These are phyloP conservation scores for Artemia franciscana DNA, from an alignment of 1,140 invertebrate species.

Conservation along the genomic window DNA sequence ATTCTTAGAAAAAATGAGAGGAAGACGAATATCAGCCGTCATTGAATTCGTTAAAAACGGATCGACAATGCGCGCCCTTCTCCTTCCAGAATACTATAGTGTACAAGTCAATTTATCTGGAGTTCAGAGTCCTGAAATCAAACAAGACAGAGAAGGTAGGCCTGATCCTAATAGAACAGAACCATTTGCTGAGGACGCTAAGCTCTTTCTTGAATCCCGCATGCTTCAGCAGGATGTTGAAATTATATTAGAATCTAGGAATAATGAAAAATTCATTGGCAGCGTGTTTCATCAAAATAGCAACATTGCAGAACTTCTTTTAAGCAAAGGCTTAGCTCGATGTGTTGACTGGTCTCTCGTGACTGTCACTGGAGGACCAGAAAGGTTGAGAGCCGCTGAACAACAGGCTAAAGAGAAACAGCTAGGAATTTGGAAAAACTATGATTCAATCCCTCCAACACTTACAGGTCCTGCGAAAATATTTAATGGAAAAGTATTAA, in stretches of 20 bases:
- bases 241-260: conserved; percentile 69
- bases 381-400: conserved; percentile 62
- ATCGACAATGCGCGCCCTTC: conserved; percentile 67
- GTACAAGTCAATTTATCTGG: conserved; percentile 85
- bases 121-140: conserved; percentile 55
- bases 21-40: conserved; percentile 57
- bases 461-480: too few relatives aligned
- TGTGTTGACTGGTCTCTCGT: conserved; percentile 96
- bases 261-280: conserved; percentile 63
- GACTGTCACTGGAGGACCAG: conserved; percentile 51
- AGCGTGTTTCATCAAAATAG: conserved; percentile 77
- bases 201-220: conserved; percentile 70
- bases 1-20: conserved; percentile 52
- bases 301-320: conserved; percentile 80
- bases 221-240: conserved; percentile 82
- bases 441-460: conserved; percentile 16
- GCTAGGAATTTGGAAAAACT: conserved; percentile 71
- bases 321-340: conserved; percentile 74
- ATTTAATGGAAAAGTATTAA: too few relatives aligned
- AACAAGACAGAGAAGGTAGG: conserved; percentile 38
- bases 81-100: conserved; percentile 65
- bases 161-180: conserved; percentile 30
- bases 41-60: conserved; percentile 92
- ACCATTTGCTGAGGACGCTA: conserved; percentile 51
- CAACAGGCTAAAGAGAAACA: conserved; percentile 64